Conservation (phyloP, 1,140 invertebrate species). For the Bombus huntii region DNA sequence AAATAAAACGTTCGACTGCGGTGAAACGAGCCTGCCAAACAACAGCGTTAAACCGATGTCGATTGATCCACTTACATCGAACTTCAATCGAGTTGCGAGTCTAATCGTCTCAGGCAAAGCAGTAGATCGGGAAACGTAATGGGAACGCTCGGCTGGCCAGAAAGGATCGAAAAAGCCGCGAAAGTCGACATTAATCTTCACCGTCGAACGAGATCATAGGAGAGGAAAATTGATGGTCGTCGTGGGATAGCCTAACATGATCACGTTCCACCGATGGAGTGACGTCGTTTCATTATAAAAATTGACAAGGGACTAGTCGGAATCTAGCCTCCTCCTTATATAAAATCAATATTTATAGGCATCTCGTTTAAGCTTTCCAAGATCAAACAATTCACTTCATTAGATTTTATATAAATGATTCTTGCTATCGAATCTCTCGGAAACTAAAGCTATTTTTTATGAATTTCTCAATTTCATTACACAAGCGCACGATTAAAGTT, state of each 20-base stretch:
- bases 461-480: too few relatives aligned
- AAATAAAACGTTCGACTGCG: not conserved
- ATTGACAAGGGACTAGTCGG: slow-evolving; percentile 51
- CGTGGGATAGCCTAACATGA: slow-evolving; percentile 37
- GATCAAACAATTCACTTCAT: not conserved
- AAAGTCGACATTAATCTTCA: slow-evolving; percentile 66
- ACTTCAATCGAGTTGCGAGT: slow-evolving; percentile 48
- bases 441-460: not conserved
- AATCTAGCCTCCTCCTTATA: slow-evolving; percentile 40
- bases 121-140: slow-evolving; percentile 18
- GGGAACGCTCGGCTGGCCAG: slow-evolving; percentile 33
- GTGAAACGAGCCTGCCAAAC: not conserved
- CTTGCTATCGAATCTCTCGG: not conserved
- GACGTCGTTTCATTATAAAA: slow-evolving; percentile 68
- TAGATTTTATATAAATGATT: too few relatives aligned
- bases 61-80: slow-evolving; percentile 53
- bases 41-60: slow-evolving; percentile 10
- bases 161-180: slow-evolving; percentile 39
- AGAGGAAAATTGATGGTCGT: slow-evolving; percentile 64
- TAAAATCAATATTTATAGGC: slow-evolving; percentile 57
- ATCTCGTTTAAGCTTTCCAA: not conserved
- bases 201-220: slow-evolving; percentile 54
- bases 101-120: slow-evolving; percentile 26
- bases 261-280: slow-evolving; percentile 31
- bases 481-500: not conserved